Evolutionary conservation across 2,797 vertebrate species (phyloP), one percentile per base, ranked within the genome.

Genomic region (Acestrorhynchus altus): DNA sequence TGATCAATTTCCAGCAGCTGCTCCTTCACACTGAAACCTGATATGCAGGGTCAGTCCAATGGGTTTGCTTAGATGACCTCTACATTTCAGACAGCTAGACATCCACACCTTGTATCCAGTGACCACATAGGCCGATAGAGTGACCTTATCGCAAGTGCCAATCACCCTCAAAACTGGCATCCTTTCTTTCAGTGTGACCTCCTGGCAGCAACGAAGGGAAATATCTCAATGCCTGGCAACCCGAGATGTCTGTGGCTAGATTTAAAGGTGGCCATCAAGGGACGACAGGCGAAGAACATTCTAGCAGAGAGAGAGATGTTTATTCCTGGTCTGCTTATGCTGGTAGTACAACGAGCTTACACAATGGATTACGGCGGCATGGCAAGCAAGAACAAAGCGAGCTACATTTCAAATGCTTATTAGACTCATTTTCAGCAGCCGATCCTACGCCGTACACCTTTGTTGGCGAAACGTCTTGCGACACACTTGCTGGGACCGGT

Each of bases 251-350:
- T 74, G 85, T 56, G 73, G 85, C 89, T 92, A 81, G 86, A 93
- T 93, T 94, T 93, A 93, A 91, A 89, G 70, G 84, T 89, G 82
- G 89, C 86, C 86, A 71, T 87, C 86, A 87, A 86, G 86, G 88
- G 88, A 59, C 82, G 57, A 74, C 84, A 77, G 87, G 83, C 80
- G 80, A 78, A 89, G 89, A 89, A 90, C 81, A 86, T 83, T 90
- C 84, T 86, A 87, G 78, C 78, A 81, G 86, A 91, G 91, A 28
- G n/a, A 52, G 94, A 92, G 20, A 93, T 90, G 93, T 90, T 93
- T 91, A 91, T 91, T 89, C 83, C 79, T 78, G 86, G 83, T 78
- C 77, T 78, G 78, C 69, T 85, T 73, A 83, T 51, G 73, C 66
- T 72, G 24, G 64, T 75, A 85, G 81, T 89, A 72, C 83, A 78